A percentile compares a stretch with the other conserved stretches of the same genome.
Evolutionary conservation across 2,888 invertebrate species (phyloP).

Genomic region (Drepana falcataria): DNA sequence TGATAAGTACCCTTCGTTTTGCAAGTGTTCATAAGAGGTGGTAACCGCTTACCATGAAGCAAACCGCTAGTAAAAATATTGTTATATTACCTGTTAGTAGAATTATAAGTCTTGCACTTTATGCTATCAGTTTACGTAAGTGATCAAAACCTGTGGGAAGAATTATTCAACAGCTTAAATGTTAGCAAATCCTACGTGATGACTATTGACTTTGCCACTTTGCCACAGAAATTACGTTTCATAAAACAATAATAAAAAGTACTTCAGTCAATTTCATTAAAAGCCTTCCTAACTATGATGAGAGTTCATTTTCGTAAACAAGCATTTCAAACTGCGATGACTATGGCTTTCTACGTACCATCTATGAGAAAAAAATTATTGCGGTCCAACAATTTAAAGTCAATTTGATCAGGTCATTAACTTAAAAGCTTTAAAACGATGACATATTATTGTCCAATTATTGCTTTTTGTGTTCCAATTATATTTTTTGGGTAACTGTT

Average conservation of each 20-base stretch:
- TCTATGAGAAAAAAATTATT: conserved; percentile 4
- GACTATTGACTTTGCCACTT: no score
- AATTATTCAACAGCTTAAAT: no score
- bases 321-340: conserved; percentile 7
- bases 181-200: no score
- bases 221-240: no score
- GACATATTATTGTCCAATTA: background rate
- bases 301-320: conserved; percentile 2
- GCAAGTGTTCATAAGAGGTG: no score
- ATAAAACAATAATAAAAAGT: background rate
- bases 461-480: background rate
- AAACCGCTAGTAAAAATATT: no score
- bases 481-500: background rate
- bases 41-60: no score
- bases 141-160: no score
- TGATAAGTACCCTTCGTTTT: no score
- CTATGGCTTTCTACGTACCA: conserved; percentile 4
- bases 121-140: no score
- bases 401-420: conserved; percentile 6
- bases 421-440: conserved; percentile 5
- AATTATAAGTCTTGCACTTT: no score
- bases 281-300: background rate
- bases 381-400: conserved; percentile 6
- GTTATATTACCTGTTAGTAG: no score
- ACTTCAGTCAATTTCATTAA: background rate